Evolutionary conservation across 2,797 vertebrate genomes (phyloP), one percentile per base, ranked within the genome.

Genomic region (Diplodus sargus): DNA sequence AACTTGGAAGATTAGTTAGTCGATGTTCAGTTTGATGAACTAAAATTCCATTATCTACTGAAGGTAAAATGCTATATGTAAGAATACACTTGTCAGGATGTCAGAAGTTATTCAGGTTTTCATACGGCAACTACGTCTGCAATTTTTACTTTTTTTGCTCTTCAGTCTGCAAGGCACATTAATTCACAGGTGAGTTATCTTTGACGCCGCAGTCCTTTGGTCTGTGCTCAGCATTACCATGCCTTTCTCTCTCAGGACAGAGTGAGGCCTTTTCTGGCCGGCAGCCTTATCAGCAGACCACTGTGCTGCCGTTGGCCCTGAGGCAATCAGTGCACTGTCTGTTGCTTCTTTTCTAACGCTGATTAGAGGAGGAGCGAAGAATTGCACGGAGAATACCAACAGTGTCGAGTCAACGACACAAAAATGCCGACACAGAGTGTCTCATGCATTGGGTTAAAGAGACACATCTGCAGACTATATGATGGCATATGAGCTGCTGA

Each of bases 291-390:
- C 91, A 85, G 86, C 67, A 83, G 83, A 85, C 84, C 84, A 70
- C 80, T 88, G 85, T 52, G 85, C 87, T 84, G 78, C n/a, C 74
- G 71, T 61, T 78, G 63, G 85, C 87, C 87, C 88, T 1, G 75
- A 88, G 90, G 88, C 87, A 92, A 87, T 92, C 90, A 87, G 74
- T 82, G 78, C 74, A 72, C 77, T 83, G 83, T 86, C 83, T 88
- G 87, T 69, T 79, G 71, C 81, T 71, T 84, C 72, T 87, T 78
- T 74, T 66, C 65, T 76, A 78, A 78, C 25, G 1, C 82, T 91
- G 90, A 92, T 91, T 89, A 87, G 80, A 90, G 62, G 68, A 72
- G 63, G 76, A 81, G 59, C 39, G 75, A 78, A 74, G 68, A 70
- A 79, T 62, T 76, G 78, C 64, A 4, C 4, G 12, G 65, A 67